Evolutionary conservation across 2,888 invertebrate species (phyloP).

Genomic region (Agriotes lineatus): DNA sequence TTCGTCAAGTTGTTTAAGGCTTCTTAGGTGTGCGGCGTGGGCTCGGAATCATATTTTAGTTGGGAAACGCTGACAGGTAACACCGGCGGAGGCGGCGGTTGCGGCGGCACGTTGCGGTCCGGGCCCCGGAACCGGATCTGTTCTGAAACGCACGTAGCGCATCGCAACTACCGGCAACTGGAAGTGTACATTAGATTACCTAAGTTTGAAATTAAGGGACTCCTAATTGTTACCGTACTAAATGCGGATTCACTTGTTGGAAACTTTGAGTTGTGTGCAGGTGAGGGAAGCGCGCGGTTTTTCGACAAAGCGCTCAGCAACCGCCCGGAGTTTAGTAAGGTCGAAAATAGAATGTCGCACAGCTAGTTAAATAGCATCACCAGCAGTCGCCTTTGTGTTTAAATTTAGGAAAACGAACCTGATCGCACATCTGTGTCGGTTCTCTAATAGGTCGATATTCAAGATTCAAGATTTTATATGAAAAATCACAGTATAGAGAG

Average conservation of each 20-base stretch:
- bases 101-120: conserved; percentile 46
- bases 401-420: too few relatives aligned
- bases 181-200: conserved; percentile 48
- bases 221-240: conserved; percentile 43
- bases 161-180: conserved; percentile 46
- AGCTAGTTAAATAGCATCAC: too few relatives aligned
- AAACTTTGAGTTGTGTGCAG: conserved; percentile 24
- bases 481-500: too few relatives aligned
- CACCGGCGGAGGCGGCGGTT: conserved; percentile 43
- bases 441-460: too few relatives aligned
- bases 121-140: conserved; percentile 47
- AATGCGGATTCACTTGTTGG: conserved; percentile 29
- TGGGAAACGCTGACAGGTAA: conserved; percentile 47
- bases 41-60: conserved; percentile 39
- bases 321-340: too few relatives aligned
- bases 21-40: conserved; percentile 28
- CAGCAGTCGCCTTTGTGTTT: too few relatives aligned
- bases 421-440: too few relatives aligned
- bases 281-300: conserved; percentile 1
- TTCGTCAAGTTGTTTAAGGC: conserved; percentile 34
- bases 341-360: too few relatives aligned
- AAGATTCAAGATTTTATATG: too few relatives aligned
- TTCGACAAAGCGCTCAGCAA: not conserved
- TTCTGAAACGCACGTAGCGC: conserved; percentile 47
- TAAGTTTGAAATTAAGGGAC: conserved; percentile 45